Base-by-base conservation (phyloP, 30 jellyfish, hydroid and myxozoan genomes). In the Turritopsis rubra region DNA sequence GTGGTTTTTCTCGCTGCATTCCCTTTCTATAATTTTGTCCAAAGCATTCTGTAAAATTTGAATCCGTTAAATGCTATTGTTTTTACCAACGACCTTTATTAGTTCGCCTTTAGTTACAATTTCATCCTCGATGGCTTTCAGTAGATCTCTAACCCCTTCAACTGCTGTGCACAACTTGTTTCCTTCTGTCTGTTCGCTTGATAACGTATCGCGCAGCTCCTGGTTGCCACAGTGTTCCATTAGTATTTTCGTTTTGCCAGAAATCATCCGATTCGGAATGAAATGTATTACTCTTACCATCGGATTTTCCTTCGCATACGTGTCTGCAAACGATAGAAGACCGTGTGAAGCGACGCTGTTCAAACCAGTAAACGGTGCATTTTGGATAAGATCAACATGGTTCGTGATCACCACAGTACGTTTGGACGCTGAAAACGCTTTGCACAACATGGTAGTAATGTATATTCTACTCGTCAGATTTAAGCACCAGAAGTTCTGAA, bases 251-350 rank as follows among this genome's bases (percentile, higher is more conserved):
- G 81, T 53, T 52, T 54, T 53, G 21, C 29, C 65, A 22, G 87
- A 31, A 41, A 31, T 60, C 16, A 80, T 41, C 19, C 52, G 53
- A 5, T 52, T 27, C 21, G 87, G 81, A 5, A 54, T 65, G 7
- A 52, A 80, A 53, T 80, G 16, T 54, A 80, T 26, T 8, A 80
- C 87, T 19, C 87, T 80, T 13, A 53, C 53, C 21, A 83, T 65
- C 28, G 87, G 87, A 80, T 80, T 80, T 26, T 80, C 87, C 52
- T 80, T 53, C 26, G 87, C 87, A 41, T 31, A 80, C 13, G 81
- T 65, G 84, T 80, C 71, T 52, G 53, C 87, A 26, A 80, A 80
- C 81, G 79, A 31, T 23, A n/a, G 84, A 70, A 80, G 28, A 17
- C 82, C 87, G 82, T 80, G 54, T 18, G 87, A 53, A 13, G 87